Conservation (phyloP, 2,888 invertebrate genomes). For the Trissolcus brochymenae region DNA sequence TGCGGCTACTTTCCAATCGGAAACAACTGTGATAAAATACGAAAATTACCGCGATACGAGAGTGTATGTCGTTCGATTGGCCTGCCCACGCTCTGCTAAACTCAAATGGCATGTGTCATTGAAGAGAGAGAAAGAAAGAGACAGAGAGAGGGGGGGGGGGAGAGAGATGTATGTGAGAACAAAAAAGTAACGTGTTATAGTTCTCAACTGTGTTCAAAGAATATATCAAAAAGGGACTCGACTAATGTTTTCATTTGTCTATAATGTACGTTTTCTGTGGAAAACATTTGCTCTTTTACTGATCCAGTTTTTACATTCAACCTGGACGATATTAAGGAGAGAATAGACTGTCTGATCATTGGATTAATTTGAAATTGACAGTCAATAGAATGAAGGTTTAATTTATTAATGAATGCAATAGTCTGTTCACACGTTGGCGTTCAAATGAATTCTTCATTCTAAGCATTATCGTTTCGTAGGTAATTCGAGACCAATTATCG, state of each 20-base stretch:
- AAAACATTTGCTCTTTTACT: too few species aligned
- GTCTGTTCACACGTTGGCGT: constrained; percentile 1
- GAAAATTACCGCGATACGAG: constrained; percentile 29
- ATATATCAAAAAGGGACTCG: too few species aligned
- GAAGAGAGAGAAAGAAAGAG: background rate
- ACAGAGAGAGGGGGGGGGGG: too few species aligned
- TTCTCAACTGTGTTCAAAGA: too few species aligned
- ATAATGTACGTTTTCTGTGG: background rate
- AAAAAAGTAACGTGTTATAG: too few species aligned
- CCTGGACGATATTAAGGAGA: too few species aligned
- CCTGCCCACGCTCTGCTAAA: constrained; percentile 23
- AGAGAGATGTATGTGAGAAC: too few species aligned
- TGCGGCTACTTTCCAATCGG: constrained; percentile 39
- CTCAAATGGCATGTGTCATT: constrained; percentile 12
- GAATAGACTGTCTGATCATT: too few species aligned
- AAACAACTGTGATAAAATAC: constrained; percentile 39
- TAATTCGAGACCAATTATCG: constrained; percentile 44
- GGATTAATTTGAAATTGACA: too few species aligned
- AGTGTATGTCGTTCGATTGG: constrained; percentile 29
- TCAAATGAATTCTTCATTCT: constrained; percentile 1
- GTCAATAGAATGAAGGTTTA: too few species aligned
- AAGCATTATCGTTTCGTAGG: background rate
- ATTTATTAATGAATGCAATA: constrained; percentile 1
- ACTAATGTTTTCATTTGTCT: constrained; percentile 6
- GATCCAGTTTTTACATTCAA: too few species aligned